Base-by-base conservation (phyloP, 1,140 invertebrate genomes). In the Heliconius congener region DNA sequence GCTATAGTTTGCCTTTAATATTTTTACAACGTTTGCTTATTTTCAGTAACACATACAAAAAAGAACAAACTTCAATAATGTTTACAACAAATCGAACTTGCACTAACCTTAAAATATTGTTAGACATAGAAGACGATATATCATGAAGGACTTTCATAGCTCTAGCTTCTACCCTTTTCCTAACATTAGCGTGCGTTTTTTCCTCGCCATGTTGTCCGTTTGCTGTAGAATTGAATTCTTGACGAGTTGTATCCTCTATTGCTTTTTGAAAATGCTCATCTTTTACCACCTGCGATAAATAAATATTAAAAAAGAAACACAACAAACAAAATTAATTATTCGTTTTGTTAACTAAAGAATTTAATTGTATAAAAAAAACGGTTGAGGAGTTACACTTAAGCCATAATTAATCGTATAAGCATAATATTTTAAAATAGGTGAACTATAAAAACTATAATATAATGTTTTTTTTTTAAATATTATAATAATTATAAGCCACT, bases 61-160 rank as follows among this genome's bases (percentile, higher is more conserved):
- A 27, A 60, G 3, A 60, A 11, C 23, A 60, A 8, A 27, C 16
- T 18, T 60, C n/a, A 60, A 60, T 8, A 27, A 27, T 60, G 3
- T 57, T 66, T 3, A 66, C 13, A 2, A 30, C 27, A 13, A 66
- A 66, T 11, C 23, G 1, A 72, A 72, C 6, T 19, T 13, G 8
- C 2, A 88, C 86, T 82, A 13, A 96, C 96, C 95, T 96, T 37
- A 97, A 90, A 13, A 97, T 91, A 82, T 96, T 95, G 87, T 96
- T 96, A 5, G 96, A 97, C 79, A 97, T 94, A 0, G 96, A 97
- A 0, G 96, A 97, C 76, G 96, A 96, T 96, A 98, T 98, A 73
- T 96, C 95, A 55, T 94, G 92, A 0, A 98, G 88, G n/a, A 98
- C 96, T 71, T 93, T 95, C 70, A 95, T 94, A 0, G 97, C 97